phyloP scores from a whole-genome alignment of 1,140 invertebrate genomes.

The Colletes gigas region DNA sequence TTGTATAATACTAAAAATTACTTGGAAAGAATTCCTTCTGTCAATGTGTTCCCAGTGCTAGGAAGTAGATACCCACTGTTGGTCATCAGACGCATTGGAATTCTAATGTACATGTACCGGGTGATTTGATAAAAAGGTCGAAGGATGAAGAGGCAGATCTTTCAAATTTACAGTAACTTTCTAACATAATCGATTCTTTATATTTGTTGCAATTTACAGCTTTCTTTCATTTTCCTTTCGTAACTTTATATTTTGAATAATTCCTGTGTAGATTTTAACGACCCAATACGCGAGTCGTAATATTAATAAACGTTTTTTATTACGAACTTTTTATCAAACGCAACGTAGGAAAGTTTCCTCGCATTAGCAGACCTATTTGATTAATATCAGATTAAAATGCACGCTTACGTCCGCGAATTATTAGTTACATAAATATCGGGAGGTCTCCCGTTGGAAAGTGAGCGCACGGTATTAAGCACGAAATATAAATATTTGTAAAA shows the following conservation, averaged over 20 bases:
- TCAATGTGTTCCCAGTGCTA: not conserved
- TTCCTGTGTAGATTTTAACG: no score
- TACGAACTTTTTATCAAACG: not conserved
- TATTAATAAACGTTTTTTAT: no score
- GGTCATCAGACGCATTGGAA: not conserved
- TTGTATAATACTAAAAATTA: not conserved
- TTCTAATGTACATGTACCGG: not conserved
- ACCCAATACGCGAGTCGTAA: no score
- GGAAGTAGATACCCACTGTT: not conserved
- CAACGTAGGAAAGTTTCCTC: not conserved
- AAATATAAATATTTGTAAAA: constrained; percentile 1
- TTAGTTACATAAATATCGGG: constrained; percentile 35
- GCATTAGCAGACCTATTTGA: not conserved
- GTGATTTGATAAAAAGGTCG: no score
- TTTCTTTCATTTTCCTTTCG: no score
- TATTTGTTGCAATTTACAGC: no score
- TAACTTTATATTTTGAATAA: no score
- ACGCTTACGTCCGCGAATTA: not conserved
- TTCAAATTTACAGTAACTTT: no score
- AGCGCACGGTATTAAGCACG: not conserved
- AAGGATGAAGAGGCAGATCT: no score
- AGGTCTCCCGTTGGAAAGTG: constrained; percentile 15
- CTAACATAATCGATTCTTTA: no score
- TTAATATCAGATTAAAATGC: not conserved
- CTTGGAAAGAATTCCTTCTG: not conserved